A percentile compares a stretch with the other conserved stretches of the same genome.
phyloP scores from a whole-genome alignment of 2,888 invertebrate genomes.

The Sussaba pulchella region DNA sequence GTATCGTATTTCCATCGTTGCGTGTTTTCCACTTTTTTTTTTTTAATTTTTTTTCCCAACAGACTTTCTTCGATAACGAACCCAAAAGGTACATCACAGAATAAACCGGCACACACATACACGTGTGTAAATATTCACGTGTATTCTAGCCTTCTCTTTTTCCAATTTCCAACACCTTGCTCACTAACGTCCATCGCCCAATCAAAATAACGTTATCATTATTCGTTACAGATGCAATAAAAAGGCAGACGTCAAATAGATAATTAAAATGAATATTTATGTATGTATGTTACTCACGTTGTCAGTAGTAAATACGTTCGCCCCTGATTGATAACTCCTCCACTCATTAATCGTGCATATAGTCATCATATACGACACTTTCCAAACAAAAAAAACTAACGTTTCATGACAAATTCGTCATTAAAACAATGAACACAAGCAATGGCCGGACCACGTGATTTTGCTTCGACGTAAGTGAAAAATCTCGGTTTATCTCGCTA shows the following conservation, averaged over 20 bases:
- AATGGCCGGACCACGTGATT: background rate
- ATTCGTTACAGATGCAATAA: background rate
- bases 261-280: background rate
- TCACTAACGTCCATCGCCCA: background rate
- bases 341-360: background rate
- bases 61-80: constrained; percentile 63
- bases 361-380: background rate
- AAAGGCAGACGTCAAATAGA: background rate
- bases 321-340: background rate
- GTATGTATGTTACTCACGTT: background rate
- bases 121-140: background rate
- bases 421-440: background rate
- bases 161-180: constrained; percentile 32
- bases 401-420: background rate
- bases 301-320: background rate
- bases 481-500: background rate
- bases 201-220: background rate
- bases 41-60: constrained; percentile 53
- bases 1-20: constrained; percentile 62
- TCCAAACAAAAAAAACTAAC: background rate
- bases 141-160: constrained; percentile 34
- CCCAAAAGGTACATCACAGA: constrained; percentile 48
- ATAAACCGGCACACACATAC: background rate
- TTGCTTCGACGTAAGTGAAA: background rate
- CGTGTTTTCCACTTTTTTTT: constrained; percentile 57